Percentiles rank a stretch among this genome's conserved stretches.
phyloP scores from a whole-genome alignment of 2,797 vertebrate genomes.

The Acanthurus lineatus region DNA sequence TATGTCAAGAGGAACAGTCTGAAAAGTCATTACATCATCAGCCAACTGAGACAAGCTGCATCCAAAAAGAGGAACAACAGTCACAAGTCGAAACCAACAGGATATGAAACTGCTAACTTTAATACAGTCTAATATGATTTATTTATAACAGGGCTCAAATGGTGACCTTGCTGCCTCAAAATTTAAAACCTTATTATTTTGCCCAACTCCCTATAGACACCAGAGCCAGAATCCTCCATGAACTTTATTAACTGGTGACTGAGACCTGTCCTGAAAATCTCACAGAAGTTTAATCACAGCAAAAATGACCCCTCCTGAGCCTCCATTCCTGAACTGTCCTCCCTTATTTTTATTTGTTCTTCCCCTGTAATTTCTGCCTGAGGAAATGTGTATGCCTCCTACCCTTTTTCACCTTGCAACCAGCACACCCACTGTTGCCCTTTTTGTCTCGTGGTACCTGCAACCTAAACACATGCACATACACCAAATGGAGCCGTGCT shows the following conservation, averaged over 20 bases:
- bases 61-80: constrained; percentile 36
- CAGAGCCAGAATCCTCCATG: background rate
- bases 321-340: background rate
- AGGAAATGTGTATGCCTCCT: background rate
- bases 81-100: constrained; percentile 36
- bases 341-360: constrained; percentile 31
- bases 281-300: constrained; percentile 12
- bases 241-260: constrained; percentile 3
- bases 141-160: background rate
- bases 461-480: constrained; percentile 23
- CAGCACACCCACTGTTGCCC: background rate
- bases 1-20: constrained; percentile 25
- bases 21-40: constrained; percentile 48
- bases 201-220: background rate
- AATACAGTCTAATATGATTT: constrained; percentile 5
- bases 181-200: background rate
- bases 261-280: constrained; percentile 10
- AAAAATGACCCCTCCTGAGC: background rate
- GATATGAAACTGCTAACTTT: background rate
- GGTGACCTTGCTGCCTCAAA: background rate
- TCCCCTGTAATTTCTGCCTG: background rate
- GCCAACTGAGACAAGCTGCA: constrained; percentile 7
- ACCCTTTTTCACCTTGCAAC: constrained; percentile 18
- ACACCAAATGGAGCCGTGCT: constrained; percentile 24
- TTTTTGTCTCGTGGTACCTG: constrained; percentile 21